Evolutionary conservation across 1,140 invertebrate genomes (phyloP).

Genomic region (Zeugodacus cucurbitae): DNA sequence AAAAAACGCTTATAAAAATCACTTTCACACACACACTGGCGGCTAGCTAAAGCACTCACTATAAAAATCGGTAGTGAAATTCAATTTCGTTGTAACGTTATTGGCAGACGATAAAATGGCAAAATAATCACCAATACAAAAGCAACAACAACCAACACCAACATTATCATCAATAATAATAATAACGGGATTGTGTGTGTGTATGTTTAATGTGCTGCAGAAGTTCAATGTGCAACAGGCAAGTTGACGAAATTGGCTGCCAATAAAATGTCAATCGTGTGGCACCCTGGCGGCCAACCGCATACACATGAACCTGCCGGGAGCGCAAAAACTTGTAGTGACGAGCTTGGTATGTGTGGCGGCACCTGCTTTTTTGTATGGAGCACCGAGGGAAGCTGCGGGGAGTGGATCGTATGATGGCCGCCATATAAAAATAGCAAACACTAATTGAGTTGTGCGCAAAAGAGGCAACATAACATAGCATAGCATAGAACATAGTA

Average conservation of each 20-base stretch:
- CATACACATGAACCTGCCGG: not conserved
- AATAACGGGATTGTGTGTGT: not conserved
- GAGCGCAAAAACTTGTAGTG: not conserved
- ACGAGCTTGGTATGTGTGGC: not conserved
- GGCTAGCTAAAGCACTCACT: not conserved
- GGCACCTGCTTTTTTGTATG: not conserved
- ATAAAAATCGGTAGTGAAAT: conserved; percentile 26
- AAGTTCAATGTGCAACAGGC: conserved; percentile 37
- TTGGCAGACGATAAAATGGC: conserved; percentile 3
- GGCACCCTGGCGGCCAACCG: conserved; percentile 16
- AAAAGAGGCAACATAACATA: not conserved
- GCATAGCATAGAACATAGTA: too few relatives aligned
- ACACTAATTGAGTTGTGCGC: conserved; percentile 18
- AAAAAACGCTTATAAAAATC: not conserved
- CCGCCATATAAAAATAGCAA: conserved; percentile 23
- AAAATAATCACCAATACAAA: not conserved
- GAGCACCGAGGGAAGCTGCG: not conserved
- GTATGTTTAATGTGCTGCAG: not conserved
- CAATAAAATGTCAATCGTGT: conserved; percentile 35
- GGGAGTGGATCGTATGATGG: not conserved
- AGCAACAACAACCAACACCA: conserved; percentile 3
- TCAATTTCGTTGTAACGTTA: not conserved
- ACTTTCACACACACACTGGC: not conserved
- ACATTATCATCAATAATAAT: not conserved
- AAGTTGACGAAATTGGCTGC: conserved; percentile 35